A percentile compares a stretch with the other conserved stretches of the same genome.
Evolutionary conservation across 2,113 vertebrate species (phyloP).

Genomic region (Carlito syrichta): DNA sequence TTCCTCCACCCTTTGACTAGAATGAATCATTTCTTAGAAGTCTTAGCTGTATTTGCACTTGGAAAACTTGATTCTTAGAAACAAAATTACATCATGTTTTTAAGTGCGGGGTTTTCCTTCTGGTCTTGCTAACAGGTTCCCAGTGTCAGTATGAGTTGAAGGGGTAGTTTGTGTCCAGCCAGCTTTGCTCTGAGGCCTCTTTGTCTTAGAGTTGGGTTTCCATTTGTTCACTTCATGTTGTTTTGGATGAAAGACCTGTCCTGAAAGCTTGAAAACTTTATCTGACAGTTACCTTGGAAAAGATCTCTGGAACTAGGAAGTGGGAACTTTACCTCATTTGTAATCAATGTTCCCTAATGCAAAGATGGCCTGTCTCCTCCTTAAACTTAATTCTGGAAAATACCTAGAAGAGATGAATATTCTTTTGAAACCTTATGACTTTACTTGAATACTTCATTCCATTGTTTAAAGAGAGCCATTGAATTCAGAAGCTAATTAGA

Average conservation of each 20-base stretch:
- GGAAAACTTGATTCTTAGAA: conserved; percentile 44
- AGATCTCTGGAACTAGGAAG: not conserved
- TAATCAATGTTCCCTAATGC: conserved; percentile 42
- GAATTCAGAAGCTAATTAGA: conserved; percentile 75
- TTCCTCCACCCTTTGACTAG: not conserved
- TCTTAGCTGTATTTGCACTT: conserved; percentile 7
- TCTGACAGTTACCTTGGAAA: not conserved
- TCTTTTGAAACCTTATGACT: conserved; percentile 66
- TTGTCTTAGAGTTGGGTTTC: not conserved
- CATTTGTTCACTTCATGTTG: not conserved
- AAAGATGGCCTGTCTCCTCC: conserved; percentile 50
- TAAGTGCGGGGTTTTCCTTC: not conserved
- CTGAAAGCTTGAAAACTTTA: not conserved
- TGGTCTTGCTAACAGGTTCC: not conserved
- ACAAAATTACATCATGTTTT: not conserved
- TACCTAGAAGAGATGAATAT: conserved; percentile 51
- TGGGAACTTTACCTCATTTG: not conserved
- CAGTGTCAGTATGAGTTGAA: not conserved
- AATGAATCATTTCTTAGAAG: conserved; percentile 56
- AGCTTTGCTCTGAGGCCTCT: not conserved
- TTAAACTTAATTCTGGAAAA: not conserved
- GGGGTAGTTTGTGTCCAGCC: not conserved
- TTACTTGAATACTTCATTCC: conserved; percentile 51
- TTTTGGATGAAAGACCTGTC: not conserved
- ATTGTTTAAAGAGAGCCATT: conserved; percentile 58